Conservation (phyloP, 2,797 vertebrate species). For the Chromis chromis region DNA sequence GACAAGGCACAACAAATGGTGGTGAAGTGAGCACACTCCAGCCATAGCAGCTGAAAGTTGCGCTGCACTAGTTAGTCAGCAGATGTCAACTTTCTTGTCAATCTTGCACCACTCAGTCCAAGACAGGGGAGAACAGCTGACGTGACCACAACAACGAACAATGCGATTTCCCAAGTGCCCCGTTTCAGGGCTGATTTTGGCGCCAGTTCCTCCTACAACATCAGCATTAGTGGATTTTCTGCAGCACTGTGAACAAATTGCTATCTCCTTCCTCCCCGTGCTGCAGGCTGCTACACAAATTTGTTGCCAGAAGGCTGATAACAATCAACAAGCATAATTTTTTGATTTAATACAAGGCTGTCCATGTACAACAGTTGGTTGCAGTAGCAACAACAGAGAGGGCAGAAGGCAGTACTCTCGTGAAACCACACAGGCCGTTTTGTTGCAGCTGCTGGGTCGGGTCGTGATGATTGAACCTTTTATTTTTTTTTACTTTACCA, state of each 20-base stretch:
- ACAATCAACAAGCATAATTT: conserved; percentile 25
- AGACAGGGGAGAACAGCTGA: background rate
- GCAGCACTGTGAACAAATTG: background rate
- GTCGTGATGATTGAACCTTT: background rate
- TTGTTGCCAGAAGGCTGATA: conserved; percentile 33
- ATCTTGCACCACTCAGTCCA: background rate
- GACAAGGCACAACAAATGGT: conserved; percentile 2
- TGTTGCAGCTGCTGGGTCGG: background rate
- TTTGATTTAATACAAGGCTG: too few relatives aligned
- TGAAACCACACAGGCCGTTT: background rate
- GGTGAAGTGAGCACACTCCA: conserved; percentile 6
- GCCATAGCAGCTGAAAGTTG: conserved; percentile 1
- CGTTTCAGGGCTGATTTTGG: background rate
- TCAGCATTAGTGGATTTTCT: conserved; percentile 11
- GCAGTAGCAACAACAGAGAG: background rate
- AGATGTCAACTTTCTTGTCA: conserved; percentile 1
- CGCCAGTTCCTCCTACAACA: background rate
- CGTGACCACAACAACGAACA: background rate
- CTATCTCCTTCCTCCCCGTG: conserved; percentile 2
- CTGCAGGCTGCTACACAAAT: conserved; percentile 3
- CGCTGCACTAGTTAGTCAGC: conserved; percentile 1
- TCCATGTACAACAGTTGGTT: background rate
- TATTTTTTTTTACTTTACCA: background rate
- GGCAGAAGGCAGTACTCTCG: background rate
- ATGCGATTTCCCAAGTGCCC: background rate